Evolutionary conservation across 2,797 vertebrate species (phyloP).

Genomic region (Eremophila alpestris): DNA sequence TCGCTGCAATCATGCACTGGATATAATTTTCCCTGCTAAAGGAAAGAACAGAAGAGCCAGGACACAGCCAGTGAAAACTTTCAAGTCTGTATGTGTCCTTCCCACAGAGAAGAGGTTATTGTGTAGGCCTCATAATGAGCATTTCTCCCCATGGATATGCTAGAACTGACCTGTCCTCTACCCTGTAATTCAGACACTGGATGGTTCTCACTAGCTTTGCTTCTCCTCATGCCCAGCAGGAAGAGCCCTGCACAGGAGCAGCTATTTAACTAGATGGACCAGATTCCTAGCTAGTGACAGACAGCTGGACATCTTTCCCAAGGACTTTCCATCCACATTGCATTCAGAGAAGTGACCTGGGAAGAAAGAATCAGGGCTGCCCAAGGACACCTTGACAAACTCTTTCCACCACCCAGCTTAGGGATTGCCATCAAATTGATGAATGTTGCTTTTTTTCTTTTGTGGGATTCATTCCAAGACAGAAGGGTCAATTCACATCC

Average conservation of each 20-base stretch:
- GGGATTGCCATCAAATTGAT: not conserved
- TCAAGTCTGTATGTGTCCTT: not conserved
- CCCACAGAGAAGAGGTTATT: not conserved
- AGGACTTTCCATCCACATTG: not conserved
- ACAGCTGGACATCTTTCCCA: not conserved
- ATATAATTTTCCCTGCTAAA: not conserved
- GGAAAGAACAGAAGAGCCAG: not conserved
- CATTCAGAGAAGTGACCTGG: not conserved
- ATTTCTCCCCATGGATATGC: not conserved
- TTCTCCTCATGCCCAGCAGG: not conserved
- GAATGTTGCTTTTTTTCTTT: not conserved
- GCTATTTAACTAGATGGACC: not conserved
- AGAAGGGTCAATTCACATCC: not conserved
- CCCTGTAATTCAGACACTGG: not conserved
- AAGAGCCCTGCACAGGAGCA: not conserved
- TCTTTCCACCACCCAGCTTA: not conserved
- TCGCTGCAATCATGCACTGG: not conserved
- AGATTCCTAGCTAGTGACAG: not conserved
- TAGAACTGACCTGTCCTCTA: not conserved
- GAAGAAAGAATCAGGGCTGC: not conserved
- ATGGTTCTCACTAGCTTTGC: not conserved
- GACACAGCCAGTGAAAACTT: not conserved
- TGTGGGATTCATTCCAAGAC: not conserved
- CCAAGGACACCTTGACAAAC: not conserved
- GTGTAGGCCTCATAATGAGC: rapidly evolving